A percentile compares a stretch with the other conserved stretches of the same genome.
Evolutionary conservation across 2,113 vertebrate species (phyloP).

Genomic region (Thunnus maccoyii): DNA sequence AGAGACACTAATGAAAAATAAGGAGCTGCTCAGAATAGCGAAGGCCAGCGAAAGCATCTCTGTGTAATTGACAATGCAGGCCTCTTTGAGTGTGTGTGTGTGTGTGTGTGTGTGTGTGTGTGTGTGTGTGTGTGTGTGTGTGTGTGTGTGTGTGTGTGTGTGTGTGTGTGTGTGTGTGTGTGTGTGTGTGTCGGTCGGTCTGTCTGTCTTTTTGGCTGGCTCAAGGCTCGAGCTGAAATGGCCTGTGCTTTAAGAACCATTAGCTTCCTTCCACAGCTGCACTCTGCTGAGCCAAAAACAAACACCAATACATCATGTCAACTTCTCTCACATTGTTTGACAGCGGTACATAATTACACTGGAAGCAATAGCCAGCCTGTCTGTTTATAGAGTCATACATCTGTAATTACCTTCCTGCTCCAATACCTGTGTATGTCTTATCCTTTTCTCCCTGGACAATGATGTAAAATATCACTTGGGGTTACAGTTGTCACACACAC

Average conservation of each 20-base stretch:
- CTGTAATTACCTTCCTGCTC: conserved; percentile 47
- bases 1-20: conserved; percentile 43
- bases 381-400: conserved; percentile 35
- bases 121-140: too few relatives aligned
- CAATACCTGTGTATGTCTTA: conserved; percentile 1
- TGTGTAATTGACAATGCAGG: conserved; percentile 16
- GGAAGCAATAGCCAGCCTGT: conserved; percentile 45
- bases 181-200: too few relatives aligned
- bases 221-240: conserved; percentile 13
- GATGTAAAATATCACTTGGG: background rate
- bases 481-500: background rate
- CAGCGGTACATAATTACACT: conserved; percentile 47
- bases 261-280: conserved; percentile 40
- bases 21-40: conserved; percentile 21
- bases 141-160: background rate
- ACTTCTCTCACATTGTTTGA: conserved; percentile 27
- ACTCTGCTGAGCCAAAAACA: conserved; percentile 32
- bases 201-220: conserved; percentile 16
- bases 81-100: background rate
- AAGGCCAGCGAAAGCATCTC: conserved; percentile 33
- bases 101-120: too few relatives aligned
- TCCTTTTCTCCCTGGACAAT: conserved; percentile 1
- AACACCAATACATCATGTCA: conserved; percentile 38
- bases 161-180: too few relatives aligned
- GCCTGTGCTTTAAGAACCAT: conserved; percentile 48